Evolutionary conservation across 1,140 invertebrate genomes (phyloP).

Genomic region (Tetramorium alpestre): DNA sequence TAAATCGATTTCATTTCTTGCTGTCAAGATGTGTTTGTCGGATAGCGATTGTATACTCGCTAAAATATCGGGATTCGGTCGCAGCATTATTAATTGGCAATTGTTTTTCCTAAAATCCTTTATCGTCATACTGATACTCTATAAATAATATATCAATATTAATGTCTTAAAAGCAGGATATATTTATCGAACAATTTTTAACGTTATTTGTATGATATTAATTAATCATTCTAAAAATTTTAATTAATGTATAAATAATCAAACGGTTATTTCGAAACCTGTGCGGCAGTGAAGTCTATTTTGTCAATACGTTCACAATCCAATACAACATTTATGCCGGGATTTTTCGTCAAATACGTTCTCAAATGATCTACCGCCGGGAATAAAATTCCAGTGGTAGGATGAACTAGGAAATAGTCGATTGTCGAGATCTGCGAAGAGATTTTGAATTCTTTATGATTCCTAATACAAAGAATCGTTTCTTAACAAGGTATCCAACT

Average conservation of each 20-base stretch:
- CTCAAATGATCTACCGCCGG: constrained; percentile 86
- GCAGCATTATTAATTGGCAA: constrained; percentile 72
- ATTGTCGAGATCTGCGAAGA: constrained; percentile 69
- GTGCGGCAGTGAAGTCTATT: constrained; percentile 85
- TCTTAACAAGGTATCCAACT: not conserved
- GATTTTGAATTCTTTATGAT: not conserved
- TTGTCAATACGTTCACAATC: constrained; percentile 84
- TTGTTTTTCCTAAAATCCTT: constrained; percentile 74
- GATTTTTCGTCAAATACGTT: constrained; percentile 77
- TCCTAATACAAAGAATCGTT: not conserved
- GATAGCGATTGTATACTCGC: constrained; percentile 71
- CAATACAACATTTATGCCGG: constrained; percentile 80
- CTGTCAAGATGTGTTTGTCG: constrained; percentile 64
- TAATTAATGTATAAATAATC: not conserved
- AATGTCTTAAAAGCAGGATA: not conserved
- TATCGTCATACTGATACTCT: constrained; percentile 75
- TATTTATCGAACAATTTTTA: not conserved
- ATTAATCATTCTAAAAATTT: constrained; percentile 1
- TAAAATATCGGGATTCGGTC: constrained; percentile 65
- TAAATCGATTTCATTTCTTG: constrained; percentile 67
- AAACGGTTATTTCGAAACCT: constrained; percentile 75
- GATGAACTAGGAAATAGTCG: constrained; percentile 83
- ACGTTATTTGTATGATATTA: not conserved
- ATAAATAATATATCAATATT: constrained; percentile 47
- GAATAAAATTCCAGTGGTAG: constrained; percentile 85